These are phyloP conservation scores for Ursus arctos DNA, from an alignment of 2,113 vertebrate species.

Conservation along the genomic window DNA sequence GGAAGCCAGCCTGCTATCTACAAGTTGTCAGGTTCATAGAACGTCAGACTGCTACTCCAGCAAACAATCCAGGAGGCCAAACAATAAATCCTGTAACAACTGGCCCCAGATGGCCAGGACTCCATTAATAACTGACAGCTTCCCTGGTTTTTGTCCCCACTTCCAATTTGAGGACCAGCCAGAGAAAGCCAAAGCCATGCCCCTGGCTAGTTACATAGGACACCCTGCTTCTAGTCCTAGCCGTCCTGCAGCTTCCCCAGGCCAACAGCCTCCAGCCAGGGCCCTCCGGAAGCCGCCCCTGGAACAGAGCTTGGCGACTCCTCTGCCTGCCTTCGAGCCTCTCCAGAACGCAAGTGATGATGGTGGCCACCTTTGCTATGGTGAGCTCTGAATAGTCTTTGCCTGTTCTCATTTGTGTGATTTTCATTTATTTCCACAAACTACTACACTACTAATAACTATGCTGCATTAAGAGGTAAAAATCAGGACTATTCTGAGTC, in stretches of 20 bases:
- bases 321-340: neutral
- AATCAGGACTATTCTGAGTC: neutral
- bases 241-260: neutral
- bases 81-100: neutral
- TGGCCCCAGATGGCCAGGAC: neutral
- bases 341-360: neutral
- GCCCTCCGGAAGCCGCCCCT: neutral
- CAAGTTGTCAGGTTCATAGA: neutral
- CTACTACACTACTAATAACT: neutral
- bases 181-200: neutral
- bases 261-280: neutral
- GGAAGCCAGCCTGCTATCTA: neutral
- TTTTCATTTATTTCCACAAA: constrained; percentile 14
- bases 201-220: neutral
- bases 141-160: neutral
- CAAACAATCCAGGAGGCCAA: neutral
- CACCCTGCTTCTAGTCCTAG: neutral
- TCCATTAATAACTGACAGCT: neutral
- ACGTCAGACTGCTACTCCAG: neutral
- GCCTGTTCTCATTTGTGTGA: neutral
- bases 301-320: no score
- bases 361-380: neutral
- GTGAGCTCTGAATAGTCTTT: neutral
- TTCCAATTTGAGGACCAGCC: neutral
- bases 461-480: neutral